A percentile compares a stretch with the other conserved stretches of the same genome.
These are phyloP conservation scores for Drosophila pseudotakahashii DNA, from an alignment of 2,888 invertebrate species.

Conservation along the genomic window DNA sequence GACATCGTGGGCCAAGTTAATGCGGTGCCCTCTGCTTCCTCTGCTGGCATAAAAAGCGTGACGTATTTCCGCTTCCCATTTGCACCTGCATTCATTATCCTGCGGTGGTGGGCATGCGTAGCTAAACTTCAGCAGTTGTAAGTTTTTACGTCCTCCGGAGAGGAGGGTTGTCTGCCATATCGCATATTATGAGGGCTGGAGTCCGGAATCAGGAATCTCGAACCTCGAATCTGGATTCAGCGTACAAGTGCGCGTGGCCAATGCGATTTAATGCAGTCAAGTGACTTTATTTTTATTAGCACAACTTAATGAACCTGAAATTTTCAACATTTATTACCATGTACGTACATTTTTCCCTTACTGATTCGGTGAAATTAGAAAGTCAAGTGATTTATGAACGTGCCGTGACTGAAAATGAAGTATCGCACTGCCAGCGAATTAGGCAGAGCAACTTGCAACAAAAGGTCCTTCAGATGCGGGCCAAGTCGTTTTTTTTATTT, in stretches of 20 bases:
- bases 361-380: conserved; percentile 63
- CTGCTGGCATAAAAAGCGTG: conserved; percentile 68
- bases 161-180: conserved; percentile 8
- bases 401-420: conserved; percentile 57
- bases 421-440: background rate
- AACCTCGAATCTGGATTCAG: conserved; percentile 14
- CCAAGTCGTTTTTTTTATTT: background rate
- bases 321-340: conserved; percentile 73
- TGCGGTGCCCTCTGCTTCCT: conserved; percentile 39
- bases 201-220: conserved; percentile 12
- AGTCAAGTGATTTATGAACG: conserved; percentile 74
- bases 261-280: conserved; percentile 80
- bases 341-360: conserved; percentile 12
- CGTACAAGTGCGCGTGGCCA: conserved; percentile 82
- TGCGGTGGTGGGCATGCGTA: conserved; percentile 69
- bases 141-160: conserved; percentile 59
- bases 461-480: background rate
- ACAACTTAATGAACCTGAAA: conserved; percentile 81
- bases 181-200: conserved; percentile 4
- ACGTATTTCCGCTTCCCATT: conserved; percentile 78
- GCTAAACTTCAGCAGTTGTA: conserved; percentile 74
- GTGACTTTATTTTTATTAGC: conserved; percentile 81
- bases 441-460: background rate
- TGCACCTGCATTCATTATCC: conserved; percentile 75
- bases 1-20: conserved; percentile 32